Percentiles rank a stretch among this genome's conserved stretches.
These are phyloP conservation scores for Zosterops pallidus DNA, from an alignment of 2,113 vertebrate species.

Conservation along the genomic window DNA sequence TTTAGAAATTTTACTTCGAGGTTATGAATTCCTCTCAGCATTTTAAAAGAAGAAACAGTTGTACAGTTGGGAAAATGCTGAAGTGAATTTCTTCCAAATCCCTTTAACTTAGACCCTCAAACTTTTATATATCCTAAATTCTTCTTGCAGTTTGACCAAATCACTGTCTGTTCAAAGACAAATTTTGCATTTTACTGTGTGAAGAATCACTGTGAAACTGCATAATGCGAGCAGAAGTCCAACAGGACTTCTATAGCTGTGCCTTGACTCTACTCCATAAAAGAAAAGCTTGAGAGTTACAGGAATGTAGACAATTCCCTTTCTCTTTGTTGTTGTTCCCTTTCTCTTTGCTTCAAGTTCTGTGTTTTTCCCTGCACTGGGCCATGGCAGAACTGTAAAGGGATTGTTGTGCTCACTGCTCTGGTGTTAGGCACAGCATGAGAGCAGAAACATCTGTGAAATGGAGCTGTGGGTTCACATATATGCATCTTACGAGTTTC, in stretches of 20 bases:
- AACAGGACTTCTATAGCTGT: rapidly evolving
- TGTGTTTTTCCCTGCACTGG: not conserved
- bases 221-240: not conserved
- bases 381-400: not conserved
- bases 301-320: not conserved
- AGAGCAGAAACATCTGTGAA: not conserved
- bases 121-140: not conserved
- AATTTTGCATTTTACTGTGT: not conserved
- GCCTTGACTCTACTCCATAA: not conserved
- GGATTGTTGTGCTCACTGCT: rapidly evolving
- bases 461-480: not conserved
- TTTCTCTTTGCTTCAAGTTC: not conserved
- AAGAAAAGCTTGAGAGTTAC: not conserved
- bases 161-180: not conserved
- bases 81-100: not conserved
- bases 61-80: not conserved
- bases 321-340: not conserved
- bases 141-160: not conserved
- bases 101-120: not conserved
- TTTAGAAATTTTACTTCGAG: not conserved
- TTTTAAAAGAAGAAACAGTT: not conserved
- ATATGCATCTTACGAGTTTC: rapidly evolving
- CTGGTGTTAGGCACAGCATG: not conserved
- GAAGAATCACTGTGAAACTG: not conserved
- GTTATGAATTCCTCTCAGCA: not conserved